Conservation (phyloP, 2,113 vertebrate species). For the Crocuta crocuta region DNA sequence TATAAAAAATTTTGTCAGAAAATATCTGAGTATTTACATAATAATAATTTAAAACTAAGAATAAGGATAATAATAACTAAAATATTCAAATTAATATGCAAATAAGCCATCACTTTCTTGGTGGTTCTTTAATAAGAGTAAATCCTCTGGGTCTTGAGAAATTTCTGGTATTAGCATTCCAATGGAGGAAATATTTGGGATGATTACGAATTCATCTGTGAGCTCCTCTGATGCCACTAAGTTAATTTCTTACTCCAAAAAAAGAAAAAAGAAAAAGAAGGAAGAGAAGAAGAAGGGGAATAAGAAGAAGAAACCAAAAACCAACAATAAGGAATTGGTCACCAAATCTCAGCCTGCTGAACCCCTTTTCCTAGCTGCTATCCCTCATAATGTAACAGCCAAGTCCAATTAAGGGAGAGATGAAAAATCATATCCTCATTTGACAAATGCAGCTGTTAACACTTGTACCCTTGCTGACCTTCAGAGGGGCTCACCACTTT, state of each 20-base stretch:
- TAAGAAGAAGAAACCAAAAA: neutral
- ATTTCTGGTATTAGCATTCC: neutral
- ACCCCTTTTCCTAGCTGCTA: neutral
- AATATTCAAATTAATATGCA: neutral
- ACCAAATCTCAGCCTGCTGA: neutral
- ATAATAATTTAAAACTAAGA: neutral
- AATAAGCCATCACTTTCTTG: neutral
- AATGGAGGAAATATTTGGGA: neutral
- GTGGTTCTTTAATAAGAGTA: neutral
- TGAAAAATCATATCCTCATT: neutral
- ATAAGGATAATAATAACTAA: neutral
- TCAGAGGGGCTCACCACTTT: neutral
- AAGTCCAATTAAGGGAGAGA: neutral
- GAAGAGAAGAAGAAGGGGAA: too few species aligned
- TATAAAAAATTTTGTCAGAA: neutral
- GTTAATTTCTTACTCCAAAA: neutral
- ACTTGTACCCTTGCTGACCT: neutral
- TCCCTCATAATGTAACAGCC: neutral
- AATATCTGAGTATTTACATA: neutral
- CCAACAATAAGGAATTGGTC: neutral
- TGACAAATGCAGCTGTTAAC: neutral
- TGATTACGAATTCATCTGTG: neutral
- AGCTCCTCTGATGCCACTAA: neutral
- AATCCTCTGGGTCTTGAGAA: neutral
- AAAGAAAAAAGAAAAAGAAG: neutral